Evolutionary conservation across 2,888 invertebrate genomes (phyloP), one percentile per base, ranked within the genome.

Genomic region (Aphidius colemani): DNA sequence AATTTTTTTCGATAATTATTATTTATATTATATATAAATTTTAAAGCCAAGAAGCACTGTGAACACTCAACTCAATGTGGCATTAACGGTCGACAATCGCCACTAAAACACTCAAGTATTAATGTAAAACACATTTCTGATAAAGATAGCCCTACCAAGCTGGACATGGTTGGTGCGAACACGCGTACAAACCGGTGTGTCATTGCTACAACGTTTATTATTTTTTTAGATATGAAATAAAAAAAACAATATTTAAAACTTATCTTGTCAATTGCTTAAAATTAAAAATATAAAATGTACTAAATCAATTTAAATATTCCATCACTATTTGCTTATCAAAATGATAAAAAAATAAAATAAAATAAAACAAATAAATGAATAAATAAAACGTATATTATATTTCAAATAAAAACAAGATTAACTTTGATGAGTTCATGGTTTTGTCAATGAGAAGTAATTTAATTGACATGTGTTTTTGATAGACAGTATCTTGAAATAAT

Each of bases 51-150:
- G 76, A 13, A 78, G 78, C 78, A 67, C 72, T 65, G 72, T 11
- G 70, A 30, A 76, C 75, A 76, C 78, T 78, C 78, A 74, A 61
- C 49, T 10, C 55, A 75, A 78, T 75, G 77, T 77, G 79, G 79
- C 79, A 76, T 80, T 79, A 81, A 81, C 76, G 77, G 77, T 75
- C 72, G 18, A 78, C 79, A 77, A 79, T 79, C 78, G 79, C 78
- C 74, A 77, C 76, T 79, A 75, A 78, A 80, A 80, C 78, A 78
- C 79, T 76, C 73, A 75, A 75, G 81, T 80, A 81, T 81, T 81
- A 81, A 81, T 82, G 81, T 82, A 80, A 80, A 81, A 81, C 79
- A 80, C 79, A 80, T 79, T 65, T 76, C 79, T 75, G 81, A 81
- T 81, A 81, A 78, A 80, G 80, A 81, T 81, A 81, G 74, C 74